Evolutionary conservation across 2,888 invertebrate genomes (phyloP).

Genomic region (Dicyrtoma fusca): DNA sequence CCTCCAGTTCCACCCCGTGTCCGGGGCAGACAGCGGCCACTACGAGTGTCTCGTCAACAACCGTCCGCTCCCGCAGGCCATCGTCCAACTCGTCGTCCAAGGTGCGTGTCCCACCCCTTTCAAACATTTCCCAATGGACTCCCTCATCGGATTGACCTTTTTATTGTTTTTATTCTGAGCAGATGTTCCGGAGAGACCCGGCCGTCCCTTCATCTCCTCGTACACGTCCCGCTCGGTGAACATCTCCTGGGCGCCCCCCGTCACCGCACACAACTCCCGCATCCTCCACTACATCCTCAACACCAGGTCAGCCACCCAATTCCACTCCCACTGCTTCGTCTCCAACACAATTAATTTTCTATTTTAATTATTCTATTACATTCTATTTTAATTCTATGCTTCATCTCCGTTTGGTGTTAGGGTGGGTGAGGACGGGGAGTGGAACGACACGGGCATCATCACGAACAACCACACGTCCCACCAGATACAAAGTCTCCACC

Average conservation of each 20-base stretch:
- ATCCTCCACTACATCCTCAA: conserved; percentile 74
- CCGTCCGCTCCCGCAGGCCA: conserved; percentile 69
- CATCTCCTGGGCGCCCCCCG: conserved; percentile 74
- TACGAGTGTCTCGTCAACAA: conserved; percentile 73
- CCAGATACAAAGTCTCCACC: conserved; percentile 64
- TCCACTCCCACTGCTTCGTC: not conserved
- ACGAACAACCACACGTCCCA: conserved; percentile 70
- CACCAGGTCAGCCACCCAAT: conserved; percentile 70
- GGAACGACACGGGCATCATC: conserved; percentile 67
- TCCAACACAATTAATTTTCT: not conserved
- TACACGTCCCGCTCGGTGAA: conserved; percentile 75
- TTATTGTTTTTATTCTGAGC: conserved; percentile 32
- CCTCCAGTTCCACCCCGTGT: conserved; percentile 68
- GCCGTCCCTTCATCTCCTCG: conserved; percentile 71
- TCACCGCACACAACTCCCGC: conserved; percentile 70
- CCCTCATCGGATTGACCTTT: no score
- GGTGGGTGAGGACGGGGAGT: conserved; percentile 71
- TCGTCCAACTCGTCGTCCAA: conserved; percentile 70
- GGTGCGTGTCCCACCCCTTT: no score
- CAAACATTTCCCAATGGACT: no score
- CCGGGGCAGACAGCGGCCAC: conserved; percentile 67
- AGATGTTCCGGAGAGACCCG: conserved; percentile 69
- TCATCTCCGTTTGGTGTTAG: conserved; percentile 59
- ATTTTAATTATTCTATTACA: no score
- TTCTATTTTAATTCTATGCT: not conserved